A percentile compares a stretch with the other conserved stretches of the same genome.
phyloP scores from a whole-genome alignment of 2,888 invertebrate genomes.

The Heliconius cydno region DNA sequence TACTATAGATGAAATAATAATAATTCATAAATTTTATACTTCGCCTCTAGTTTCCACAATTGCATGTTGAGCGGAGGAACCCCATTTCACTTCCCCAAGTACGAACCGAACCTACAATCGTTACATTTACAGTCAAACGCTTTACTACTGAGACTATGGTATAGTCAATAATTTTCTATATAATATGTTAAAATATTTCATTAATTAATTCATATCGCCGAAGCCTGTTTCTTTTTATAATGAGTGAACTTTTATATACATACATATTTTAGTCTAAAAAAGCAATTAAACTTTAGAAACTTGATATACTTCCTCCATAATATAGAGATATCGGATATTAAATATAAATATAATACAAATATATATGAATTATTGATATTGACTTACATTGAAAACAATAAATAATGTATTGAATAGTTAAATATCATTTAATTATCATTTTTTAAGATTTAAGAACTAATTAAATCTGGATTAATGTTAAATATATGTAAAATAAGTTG shows the following conservation, averaged over 20 bases:
- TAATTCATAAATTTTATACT: too few species aligned
- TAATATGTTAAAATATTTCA: neutral
- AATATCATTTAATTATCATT: neutral
- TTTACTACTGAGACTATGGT: neutral
- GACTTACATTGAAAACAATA: neutral
- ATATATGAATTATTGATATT: slow-evolving; percentile 15
- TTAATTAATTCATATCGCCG: slow-evolving; percentile 21
- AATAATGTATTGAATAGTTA: neutral
- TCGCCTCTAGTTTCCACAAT: too few species aligned
- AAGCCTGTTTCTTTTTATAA: slow-evolving; percentile 34
- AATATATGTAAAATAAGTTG: neutral
- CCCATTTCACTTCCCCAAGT: neutral
- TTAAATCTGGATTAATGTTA: neutral
- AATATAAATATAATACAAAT: neutral
- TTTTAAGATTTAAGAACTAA: neutral
- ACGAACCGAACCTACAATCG: neutral
- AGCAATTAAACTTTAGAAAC: slow-evolving; percentile 38
- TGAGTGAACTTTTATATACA: slow-evolving; percentile 14
- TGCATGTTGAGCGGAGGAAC: too few species aligned
- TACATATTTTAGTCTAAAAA: slow-evolving; percentile 23
- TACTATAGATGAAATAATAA: too few species aligned
- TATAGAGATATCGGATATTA: slow-evolving; percentile 21
- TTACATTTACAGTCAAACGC: neutral
- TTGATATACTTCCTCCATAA: slow-evolving; percentile 26
- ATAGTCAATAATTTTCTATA: neutral